Evolutionary conservation across 1,140 invertebrate genomes (phyloP), one percentile per base, ranked within the genome.

Genomic region (Pygmarrhopalites habei): DNA sequence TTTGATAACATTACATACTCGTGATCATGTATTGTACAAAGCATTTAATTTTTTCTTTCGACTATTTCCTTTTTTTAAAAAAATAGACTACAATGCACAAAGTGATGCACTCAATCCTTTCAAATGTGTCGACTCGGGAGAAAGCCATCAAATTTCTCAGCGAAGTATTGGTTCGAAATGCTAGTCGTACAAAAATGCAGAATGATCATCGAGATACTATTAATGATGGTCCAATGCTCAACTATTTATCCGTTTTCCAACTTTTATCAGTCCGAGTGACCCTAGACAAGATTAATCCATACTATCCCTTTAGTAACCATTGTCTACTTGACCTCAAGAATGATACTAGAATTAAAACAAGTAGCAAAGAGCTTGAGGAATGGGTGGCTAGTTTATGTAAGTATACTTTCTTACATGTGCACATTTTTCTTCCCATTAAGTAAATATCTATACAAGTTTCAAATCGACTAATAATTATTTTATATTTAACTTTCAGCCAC

Each of bases 191-290:
- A 5, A 93, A 95, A 76, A 82, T 97, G 69, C 87, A 92, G 75
- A 86, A 85, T 32, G 92, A 96, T 74, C 89, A 93, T 71, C 81
- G 86, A 66, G 78, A 85, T 0, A 79, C 95, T 0, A 89, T 90
- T 30, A 86, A 89, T 14, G 93, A 98, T 77, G 93, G 94, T 1
- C 95, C 94, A 73, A 93, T 96, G 86, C 76, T 98, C 32, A 98
- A 98, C 79, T 75, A 98, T 3, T 81, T 96, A 60, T 88, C 88
- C 46, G 87, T 96, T 15, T 75, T 98, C 53, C 93, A 97, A 75
- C 83, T 89, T 74, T 76, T 96, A 0, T 86, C 90, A 0, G 79
- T 89, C 0, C 92, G 92, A 77, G 73, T 91, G 28, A 89, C 89
- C 75, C 72, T 91, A 49, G 86, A 89, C 67, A 86, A 89, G 62